These are phyloP conservation scores for Piezodorus guildinii DNA, from an alignment of 1,140 invertebrate genomes.

Conservation along the genomic window DNA sequence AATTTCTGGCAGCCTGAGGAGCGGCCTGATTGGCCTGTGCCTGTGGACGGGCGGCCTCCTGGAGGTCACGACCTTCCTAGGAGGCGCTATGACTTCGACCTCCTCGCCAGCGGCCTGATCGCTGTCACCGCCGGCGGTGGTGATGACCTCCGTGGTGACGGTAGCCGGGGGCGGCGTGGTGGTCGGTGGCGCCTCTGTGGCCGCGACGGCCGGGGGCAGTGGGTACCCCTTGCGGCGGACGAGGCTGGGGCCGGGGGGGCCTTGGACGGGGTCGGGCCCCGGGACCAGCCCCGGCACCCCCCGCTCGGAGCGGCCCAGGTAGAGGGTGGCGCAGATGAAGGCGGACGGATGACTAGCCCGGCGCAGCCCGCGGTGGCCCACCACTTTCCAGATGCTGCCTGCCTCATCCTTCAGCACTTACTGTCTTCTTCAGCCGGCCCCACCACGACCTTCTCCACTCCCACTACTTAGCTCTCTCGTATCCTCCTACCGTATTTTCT, in stretches of 20 bases:
- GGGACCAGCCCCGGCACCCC: background rate
- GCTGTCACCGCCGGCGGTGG: background rate
- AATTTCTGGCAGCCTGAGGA: background rate
- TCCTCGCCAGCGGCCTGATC: background rate
- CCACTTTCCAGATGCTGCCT: constrained; percentile 23
- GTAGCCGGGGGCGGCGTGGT: background rate
- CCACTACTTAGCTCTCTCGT: background rate
- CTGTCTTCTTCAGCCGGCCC: background rate
- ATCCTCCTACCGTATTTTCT: background rate
- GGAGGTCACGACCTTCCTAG: background rate
- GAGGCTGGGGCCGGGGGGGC: background rate
- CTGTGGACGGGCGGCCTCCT: background rate
- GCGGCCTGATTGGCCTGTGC: background rate
- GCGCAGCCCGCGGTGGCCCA: constrained; percentile 29
- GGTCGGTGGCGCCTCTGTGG: background rate
- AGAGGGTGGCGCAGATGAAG: constrained; percentile 29
- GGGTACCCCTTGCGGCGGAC: background rate
- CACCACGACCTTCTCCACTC: background rate
- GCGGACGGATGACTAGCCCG: constrained; percentile 26
- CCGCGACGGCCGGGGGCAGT: background rate
- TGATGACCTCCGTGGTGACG: background rate
- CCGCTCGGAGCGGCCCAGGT: constrained; percentile 24
- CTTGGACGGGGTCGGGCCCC: background rate
- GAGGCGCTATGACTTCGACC: background rate
- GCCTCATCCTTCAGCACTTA: background rate